These are phyloP conservation scores for Coracopsis vasa DNA, from an alignment of 2,113 vertebrate species.

Conservation along the genomic window DNA sequence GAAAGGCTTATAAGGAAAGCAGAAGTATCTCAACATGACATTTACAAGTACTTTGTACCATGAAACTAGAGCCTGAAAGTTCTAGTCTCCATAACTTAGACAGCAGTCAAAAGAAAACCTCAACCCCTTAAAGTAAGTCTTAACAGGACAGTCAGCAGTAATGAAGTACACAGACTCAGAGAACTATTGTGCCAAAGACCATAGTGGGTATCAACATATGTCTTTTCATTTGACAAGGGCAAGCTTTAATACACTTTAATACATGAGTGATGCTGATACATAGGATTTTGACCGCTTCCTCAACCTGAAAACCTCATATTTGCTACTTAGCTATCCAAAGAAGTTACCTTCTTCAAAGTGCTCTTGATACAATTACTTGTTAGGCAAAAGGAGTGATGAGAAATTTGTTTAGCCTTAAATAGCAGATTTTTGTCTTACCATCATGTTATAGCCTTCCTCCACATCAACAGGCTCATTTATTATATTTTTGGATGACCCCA, in stretches of 20 bases:
- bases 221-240: too few relatives aligned
- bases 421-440: conserved; percentile 65
- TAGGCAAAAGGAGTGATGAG: not conserved
- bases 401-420: not conserved
- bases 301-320: not conserved
- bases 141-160: not conserved
- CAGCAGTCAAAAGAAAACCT: not conserved
- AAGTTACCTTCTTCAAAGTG: not conserved
- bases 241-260: not conserved
- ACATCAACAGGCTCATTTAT: conserved; percentile 54
- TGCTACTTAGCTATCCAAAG: not conserved
- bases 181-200: not conserved
- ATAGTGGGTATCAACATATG: not conserved
- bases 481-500: conserved; percentile 67
- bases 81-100: not conserved
- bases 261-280: fast-evolving
- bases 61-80: not conserved
- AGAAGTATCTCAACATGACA: not conserved
- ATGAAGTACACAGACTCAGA: not conserved
- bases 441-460: conserved; percentile 62
- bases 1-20: not conserved
- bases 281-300: not conserved
- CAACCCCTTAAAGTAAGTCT: not conserved
- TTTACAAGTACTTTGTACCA: not conserved
- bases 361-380: not conserved